Percentiles rank a stretch among this genome's conserved stretches.
These are phyloP conservation scores for Eumerus sabulonum DNA, from an alignment of 2,888 invertebrate genomes.

Conservation along the genomic window DNA sequence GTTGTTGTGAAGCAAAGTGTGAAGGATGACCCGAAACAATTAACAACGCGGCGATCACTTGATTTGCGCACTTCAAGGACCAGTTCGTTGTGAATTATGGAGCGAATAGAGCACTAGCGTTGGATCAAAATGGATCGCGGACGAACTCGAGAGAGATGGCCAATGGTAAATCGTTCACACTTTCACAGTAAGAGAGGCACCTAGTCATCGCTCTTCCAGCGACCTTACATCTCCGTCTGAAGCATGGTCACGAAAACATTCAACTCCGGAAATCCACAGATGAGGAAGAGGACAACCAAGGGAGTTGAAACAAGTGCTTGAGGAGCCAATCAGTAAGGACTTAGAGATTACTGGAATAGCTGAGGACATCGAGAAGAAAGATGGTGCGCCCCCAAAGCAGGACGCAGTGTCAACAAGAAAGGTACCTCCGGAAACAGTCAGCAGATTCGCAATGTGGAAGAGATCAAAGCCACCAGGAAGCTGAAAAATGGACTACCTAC, in stretches of 20 bases:
- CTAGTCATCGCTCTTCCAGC: conserved; percentile 68
- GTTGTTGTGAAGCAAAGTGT: no score
- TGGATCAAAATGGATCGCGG: conserved; percentile 77
- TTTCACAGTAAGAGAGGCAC: not conserved
- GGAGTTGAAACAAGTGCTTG: conserved; percentile 10
- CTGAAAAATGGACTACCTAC: no score
- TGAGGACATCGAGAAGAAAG: not conserved
- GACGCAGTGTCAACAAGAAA: no score
- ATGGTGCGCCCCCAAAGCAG: no score
- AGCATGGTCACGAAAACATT: conserved; percentile 71
- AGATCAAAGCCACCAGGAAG: no score
- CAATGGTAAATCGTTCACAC: conserved; percentile 72
- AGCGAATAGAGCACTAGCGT: conserved; percentile 75
- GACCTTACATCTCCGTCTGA: conserved; percentile 75
- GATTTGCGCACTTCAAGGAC: no score
- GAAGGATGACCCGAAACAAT: no score
- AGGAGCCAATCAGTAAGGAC: conserved; percentile 48
- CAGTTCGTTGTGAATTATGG: no score
- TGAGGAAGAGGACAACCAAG: conserved; percentile 71
- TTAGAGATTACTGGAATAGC: conserved; percentile 41
- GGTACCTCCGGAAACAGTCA: no score
- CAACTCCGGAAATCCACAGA: conserved; percentile 74
- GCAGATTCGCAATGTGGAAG: no score
- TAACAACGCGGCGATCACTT: no score
- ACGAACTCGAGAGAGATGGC: conserved; percentile 77